Base-by-base conservation (phyloP, 1,140 invertebrate genomes). In the Drosophila willistoni region DNA sequence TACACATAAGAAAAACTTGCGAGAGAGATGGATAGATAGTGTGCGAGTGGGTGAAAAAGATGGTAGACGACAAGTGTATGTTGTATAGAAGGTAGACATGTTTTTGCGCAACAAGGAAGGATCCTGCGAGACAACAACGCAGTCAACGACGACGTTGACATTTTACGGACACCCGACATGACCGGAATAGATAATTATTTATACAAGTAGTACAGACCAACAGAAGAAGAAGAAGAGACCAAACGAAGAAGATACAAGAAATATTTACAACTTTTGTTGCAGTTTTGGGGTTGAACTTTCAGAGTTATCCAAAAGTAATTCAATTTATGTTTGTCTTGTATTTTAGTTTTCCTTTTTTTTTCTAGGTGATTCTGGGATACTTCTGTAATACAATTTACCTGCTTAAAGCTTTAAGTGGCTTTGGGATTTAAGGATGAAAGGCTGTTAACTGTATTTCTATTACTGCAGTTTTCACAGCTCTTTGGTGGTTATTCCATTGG, bases 101-200 rank as follows among this genome's bases (percentile, higher is more conserved):
- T 63, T 63, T 63, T 63, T 51, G 44, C 44, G 61, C 61, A 63
- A 63, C 61, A 51, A 63, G 42, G 25, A 7, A 10, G 60, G 22
- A 63, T 59, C 33, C 56, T 59, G 56, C 33, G 14, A 59, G 56
- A 59, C 51, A 25, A n/a, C 51, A 54, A 54, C 9, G 13, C 6
- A 22, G 36, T 12, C 10, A 13, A 39, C 36, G 36, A 39, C 56
- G n/a, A 63, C 61, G 61, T 51, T 63, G 61, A 63, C 61, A 63
- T 63, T 63, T 63, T 63, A 42, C 61, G 61, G 41, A 63, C 61
- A 41, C 36, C 55, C 68, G 69, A 80, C 79, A 79, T 82, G 79
- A 82, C 73, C 73, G 68, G 79, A 79, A 82, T 82, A 77, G 62
- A 82, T 82, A 82, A 82, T 82, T 82, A 80, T 79, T 69, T 79